Evolutionary conservation across 92 coral and sea anemone species (phyloP), one percentile per base, ranked within the genome.

Genomic region (Umimayanthus chanpuru): DNA sequence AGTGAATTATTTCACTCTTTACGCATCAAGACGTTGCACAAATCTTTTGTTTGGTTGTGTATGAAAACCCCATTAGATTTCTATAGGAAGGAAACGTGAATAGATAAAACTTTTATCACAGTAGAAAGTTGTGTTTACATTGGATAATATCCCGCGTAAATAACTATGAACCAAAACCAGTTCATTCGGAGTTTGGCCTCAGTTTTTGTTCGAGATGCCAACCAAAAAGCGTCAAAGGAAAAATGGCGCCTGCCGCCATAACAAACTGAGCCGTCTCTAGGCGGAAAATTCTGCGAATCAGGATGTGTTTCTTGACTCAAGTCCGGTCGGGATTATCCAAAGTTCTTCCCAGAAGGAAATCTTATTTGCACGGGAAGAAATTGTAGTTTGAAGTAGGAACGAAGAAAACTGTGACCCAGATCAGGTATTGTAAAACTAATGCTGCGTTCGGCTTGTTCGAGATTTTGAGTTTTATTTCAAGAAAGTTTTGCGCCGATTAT

Each of bases 51-150:
- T 92, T 94, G 88, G 85, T 81, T 87, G 89, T 92, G 93, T 88
- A 89, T 93, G 94, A 88, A 88, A 94, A 91, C 92, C 88, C 96
- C 94, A 94, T 94, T 91, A 94, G 93, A 93, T 91, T 92, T 91
- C 92, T 88, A 91, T 85, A 93, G 95, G 93, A 91, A 94, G 96
- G 91, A 93, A 93, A 93, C 81, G 89, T 77, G 83, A 84, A 91
- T 67, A 91, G 98, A 94, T 93, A 94, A 93, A 91, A 91, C 86
- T 90, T 91, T 91, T 94, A 85, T 93, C 98, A 84, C 64, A 58
- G 88, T 66, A 89, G 88, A 89, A 91, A 89, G 77, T 76, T 90
- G 74, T 94, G 97, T 94, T 94, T 89, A 94, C 93, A 89, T 82
- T 89, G 77, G 73, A 77, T 86, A 77, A 73, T 90, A 79, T 25